These are phyloP conservation scores for Ophioninae sp. DNA, from an alignment of 2,888 invertebrate species.

Conservation along the genomic window DNA sequence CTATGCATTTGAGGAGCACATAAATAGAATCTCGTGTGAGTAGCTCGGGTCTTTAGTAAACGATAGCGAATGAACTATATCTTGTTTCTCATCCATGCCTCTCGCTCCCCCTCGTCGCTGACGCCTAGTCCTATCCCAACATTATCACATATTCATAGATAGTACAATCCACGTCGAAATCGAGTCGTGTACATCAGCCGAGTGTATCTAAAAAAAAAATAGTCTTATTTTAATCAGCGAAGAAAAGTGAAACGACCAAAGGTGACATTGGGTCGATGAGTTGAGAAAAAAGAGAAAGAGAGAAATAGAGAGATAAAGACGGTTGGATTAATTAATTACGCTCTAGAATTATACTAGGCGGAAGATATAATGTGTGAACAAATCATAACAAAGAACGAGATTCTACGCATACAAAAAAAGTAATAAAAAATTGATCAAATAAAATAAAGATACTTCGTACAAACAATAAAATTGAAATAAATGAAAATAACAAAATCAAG, in stretches of 20 bases:
- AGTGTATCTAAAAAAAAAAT: background rate
- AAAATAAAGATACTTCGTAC: too few species aligned
- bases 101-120: slow-evolving; percentile 1
- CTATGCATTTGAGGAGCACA: slow-evolving; percentile 32
- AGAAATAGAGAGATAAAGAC: background rate
- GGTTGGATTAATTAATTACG: too few species aligned
- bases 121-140: slow-evolving; percentile 57
- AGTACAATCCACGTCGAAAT: slow-evolving; percentile 13
- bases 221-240: background rate
- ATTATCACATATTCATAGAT: slow-evolving; percentile 44
- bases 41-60: slow-evolving; percentile 19
- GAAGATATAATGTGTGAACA: too few species aligned
- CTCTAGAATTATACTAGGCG: too few species aligned
- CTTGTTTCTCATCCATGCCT: slow-evolving; percentile 6
- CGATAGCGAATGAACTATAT: slow-evolving; percentile 46
- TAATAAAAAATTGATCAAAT: too few species aligned
- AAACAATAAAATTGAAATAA: too few species aligned
- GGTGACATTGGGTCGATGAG: slow-evolving; percentile 13
- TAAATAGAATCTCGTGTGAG: slow-evolving; percentile 46
- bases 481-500: too few species aligned
- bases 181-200: slow-evolving; percentile 1
- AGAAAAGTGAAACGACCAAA: slow-evolving; percentile 5
- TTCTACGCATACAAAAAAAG: too few species aligned
- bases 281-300: background rate
- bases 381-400: too few species aligned